A percentile compares a stretch with the other conserved stretches of the same genome.
These are phyloP conservation scores for Tachysurus vachellii DNA, from an alignment of 2,113 vertebrate species.

Conservation along the genomic window DNA sequence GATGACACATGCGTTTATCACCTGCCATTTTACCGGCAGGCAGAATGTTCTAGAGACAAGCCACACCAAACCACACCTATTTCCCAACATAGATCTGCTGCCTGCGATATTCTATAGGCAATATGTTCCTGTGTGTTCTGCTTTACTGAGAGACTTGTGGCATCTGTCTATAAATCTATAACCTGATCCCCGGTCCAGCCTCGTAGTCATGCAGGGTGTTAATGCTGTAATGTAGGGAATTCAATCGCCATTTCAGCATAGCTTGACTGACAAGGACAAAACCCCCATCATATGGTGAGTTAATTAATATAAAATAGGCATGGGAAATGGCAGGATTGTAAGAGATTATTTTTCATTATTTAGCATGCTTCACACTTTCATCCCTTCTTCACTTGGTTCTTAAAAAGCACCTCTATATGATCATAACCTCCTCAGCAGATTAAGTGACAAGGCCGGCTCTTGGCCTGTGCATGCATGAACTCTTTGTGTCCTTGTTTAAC, in stretches of 20 bases:
- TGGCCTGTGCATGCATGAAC: conserved; percentile 62
- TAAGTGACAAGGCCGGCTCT: conserved; percentile 65
- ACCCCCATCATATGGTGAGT: conserved; percentile 68
- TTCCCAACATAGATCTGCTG: conserved; percentile 15
- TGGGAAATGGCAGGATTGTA: conserved; percentile 68
- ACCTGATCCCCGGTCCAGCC: conserved; percentile 26
- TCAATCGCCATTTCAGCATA: conserved; percentile 58
- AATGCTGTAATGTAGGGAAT: conserved; percentile 31
- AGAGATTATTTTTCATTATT: conserved; percentile 74
- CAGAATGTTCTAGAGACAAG: conserved; percentile 37
- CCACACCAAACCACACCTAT: not conserved
- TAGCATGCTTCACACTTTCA: conserved; percentile 52
- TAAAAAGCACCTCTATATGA: conserved; percentile 66
- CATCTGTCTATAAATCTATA: conserved; percentile 38
- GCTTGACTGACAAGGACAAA: conserved; percentile 73
- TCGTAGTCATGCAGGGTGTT: conserved; percentile 15
- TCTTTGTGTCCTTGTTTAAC: conserved; percentile 59
- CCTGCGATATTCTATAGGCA: conserved; percentile 13
- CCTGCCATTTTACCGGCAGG: conserved; percentile 9
- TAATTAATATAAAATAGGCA: conserved; percentile 76
- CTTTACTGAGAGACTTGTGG: conserved; percentile 28
- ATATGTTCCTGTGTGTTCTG: conserved; percentile 18
- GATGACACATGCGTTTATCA: conserved; percentile 32
- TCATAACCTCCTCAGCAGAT: conserved; percentile 71
- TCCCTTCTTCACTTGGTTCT: conserved; percentile 50